These are phyloP conservation scores for Strigamia crassipes DNA, from an alignment of 2,888 invertebrate species.

Conservation along the genomic window DNA sequence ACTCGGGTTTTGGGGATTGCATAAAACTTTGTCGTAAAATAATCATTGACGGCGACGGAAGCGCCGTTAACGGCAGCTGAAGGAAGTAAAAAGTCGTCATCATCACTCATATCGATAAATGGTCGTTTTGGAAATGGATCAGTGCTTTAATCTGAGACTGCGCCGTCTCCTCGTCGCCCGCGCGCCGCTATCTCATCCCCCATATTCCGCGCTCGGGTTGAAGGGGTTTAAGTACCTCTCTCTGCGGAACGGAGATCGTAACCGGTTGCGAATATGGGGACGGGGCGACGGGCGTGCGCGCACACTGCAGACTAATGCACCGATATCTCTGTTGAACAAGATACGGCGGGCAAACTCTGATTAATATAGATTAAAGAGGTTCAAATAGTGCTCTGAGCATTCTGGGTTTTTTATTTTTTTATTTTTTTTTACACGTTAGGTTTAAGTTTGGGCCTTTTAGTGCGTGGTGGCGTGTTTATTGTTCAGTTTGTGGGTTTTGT, in stretches of 20 bases:
- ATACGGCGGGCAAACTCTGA: no score
- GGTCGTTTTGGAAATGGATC: background rate
- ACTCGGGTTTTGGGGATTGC: background rate
- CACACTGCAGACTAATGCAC: background rate
- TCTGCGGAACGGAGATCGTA: background rate
- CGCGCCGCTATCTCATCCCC: background rate
- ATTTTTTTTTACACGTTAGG: background rate
- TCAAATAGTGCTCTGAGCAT: no score
- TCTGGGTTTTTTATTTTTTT: no score
- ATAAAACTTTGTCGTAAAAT: background rate
- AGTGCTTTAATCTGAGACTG: background rate
- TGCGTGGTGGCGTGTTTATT: no score
- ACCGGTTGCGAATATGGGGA: background rate
- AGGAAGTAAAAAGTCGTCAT: background rate
- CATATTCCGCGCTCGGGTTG: background rate
- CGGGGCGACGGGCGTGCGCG: background rate
- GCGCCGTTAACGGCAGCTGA: background rate
- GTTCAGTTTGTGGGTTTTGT: background rate
- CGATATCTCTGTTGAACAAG: no score
- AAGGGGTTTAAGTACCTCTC: background rate
- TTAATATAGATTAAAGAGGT: no score
- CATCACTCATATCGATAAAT: background rate
- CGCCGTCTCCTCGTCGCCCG: background rate
- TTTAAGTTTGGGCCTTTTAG: background rate
- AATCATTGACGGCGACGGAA: background rate